Base-by-base conservation (phyloP, 2,113 vertebrate genomes). In the Calonectris borealis region DNA sequence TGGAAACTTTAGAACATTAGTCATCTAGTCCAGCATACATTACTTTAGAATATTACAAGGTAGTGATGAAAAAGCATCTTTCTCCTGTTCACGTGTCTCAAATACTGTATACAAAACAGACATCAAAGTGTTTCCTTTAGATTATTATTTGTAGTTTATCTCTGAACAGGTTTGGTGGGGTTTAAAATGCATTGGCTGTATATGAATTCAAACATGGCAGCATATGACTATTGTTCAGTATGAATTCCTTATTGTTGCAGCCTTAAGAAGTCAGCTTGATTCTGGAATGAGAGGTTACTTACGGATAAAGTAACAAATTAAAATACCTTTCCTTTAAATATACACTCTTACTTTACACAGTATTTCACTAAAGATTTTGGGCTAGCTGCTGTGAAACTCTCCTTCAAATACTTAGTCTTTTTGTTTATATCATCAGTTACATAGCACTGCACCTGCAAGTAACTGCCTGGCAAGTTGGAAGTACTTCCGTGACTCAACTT, bases 81-180 rank as follows among this genome's bases (percentile, higher is more conserved):
- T 95, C 86, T 91, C 68, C 75, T 80, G n/a, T 86, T 96, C 93
- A 95, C 87, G 73, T 95, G 95, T 88, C 79, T 85, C 42, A 80
- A 91, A 62, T 91, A 58, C 58, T 80, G 60, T 90, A 86, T 90
- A 91, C 78, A 93, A 93, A 97, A 91, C 84, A 93, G 84, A 95
- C 96, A 96, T 97, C 91, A 95, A 95, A 97, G 95, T 40, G 42
- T 83, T 96, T 90, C 51, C 78, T 93, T 97, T 64, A 83, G 78
- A 88, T 95, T 80, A 72, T 85, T 94, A 96, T 95, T 96, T 97
- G 90, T 93, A 79, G 54, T 95, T 97, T 97, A 94, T 93, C 93
- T 97, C 75, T 90, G 78, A 96, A 91, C 94, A 88, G 91, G 91
- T 97, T 77, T 94, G 91, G 62, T 96, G 70, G 84, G 89, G 58